phyloP scores from a whole-genome alignment of 1,140 invertebrate genomes.

The Drosophila teissieri region DNA sequence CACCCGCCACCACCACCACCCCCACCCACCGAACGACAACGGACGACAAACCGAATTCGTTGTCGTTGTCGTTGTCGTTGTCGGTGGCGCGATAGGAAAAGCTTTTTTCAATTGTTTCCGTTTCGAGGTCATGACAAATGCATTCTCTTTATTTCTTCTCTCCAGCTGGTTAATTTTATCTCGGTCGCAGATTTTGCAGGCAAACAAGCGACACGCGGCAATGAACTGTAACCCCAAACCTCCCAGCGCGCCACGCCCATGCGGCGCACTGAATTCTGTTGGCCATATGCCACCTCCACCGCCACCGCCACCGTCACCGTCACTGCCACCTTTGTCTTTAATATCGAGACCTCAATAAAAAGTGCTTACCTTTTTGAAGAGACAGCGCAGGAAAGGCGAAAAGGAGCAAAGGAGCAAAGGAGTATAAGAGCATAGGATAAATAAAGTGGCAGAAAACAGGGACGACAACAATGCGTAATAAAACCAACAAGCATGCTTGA shows the following conservation, averaged over 20 bases:
- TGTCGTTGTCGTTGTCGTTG: slow-evolving; percentile 46
- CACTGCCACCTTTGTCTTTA: slow-evolving; percentile 48
- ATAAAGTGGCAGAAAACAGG: slow-evolving; percentile 1
- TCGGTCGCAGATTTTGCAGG: slow-evolving; percentile 51
- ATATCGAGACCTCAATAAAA: slow-evolving; percentile 69
- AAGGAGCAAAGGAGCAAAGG: slow-evolving; percentile 4
- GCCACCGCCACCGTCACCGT: slow-evolving; percentile 10
- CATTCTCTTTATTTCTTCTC: slow-evolving; percentile 67
- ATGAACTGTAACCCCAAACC: slow-evolving; percentile 57
- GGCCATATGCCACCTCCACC: slow-evolving; percentile 51
- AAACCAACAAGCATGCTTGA: slow-evolving; percentile 59
- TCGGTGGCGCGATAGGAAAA: slow-evolving; percentile 73
- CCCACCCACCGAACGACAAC: slow-evolving; percentile 20
- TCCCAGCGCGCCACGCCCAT: no score
- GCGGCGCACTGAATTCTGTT: not conserved
- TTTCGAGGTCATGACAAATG: slow-evolving; percentile 82
- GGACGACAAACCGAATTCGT: slow-evolving; percentile 61
- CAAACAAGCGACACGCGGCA: slow-evolving; percentile 69
- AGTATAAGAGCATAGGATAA: slow-evolving; percentile 7
- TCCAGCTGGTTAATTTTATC: slow-evolving; percentile 23
- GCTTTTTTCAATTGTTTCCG: slow-evolving; percentile 82
- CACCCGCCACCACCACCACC: no score
- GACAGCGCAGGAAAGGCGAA: slow-evolving; percentile 8
- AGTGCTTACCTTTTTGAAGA: slow-evolving; percentile 67
- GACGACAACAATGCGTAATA: slow-evolving; percentile 60